phyloP scores from a whole-genome alignment of 1,140 invertebrate genomes.

The Pseudachorutes palmiensis region DNA sequence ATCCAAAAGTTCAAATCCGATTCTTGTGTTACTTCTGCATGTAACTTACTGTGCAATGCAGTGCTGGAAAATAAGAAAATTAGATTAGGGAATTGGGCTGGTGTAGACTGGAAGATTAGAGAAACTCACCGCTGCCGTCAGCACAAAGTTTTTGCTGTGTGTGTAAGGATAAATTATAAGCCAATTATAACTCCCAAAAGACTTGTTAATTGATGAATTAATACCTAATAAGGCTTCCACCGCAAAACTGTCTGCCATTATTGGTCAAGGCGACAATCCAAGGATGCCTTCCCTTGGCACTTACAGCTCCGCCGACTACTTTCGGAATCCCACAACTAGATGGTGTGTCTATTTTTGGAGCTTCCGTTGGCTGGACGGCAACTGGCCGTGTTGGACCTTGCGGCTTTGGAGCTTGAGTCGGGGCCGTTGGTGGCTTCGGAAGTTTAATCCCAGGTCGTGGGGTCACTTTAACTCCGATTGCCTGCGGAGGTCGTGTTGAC shows the following conservation, averaged over 20 bases:
- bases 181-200: constrained; percentile 7
- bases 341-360: constrained; percentile 9
- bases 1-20: constrained; percentile 39
- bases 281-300: constrained; percentile 6
- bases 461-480: too few relatives aligned
- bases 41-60: background rate
- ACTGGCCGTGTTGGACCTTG: too few relatives aligned
- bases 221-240: constrained; percentile 17
- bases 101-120: background rate
- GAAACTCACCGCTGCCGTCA: too few relatives aligned
- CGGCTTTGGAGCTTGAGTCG: constrained; percentile 40
- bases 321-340: background rate
- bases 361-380: background rate
- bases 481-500: too few relatives aligned
- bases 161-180: too few relatives aligned
- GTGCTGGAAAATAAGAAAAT: background rate
- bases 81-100: background rate
- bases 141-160: too few relatives aligned
- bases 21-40: too few relatives aligned
- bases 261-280: constrained; percentile 28
- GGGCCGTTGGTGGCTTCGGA: constrained; percentile 35
- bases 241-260: constrained; percentile 26
- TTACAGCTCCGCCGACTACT: constrained; percentile 5
- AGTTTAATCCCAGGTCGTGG: too few relatives aligned
- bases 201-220: constrained; percentile 6